Percentiles rank a stretch among this genome's conserved stretches.
These are phyloP conservation scores for Dendrocincla fuliginosa DNA, from an alignment of 2,797 vertebrate genomes.

Conservation along the genomic window DNA sequence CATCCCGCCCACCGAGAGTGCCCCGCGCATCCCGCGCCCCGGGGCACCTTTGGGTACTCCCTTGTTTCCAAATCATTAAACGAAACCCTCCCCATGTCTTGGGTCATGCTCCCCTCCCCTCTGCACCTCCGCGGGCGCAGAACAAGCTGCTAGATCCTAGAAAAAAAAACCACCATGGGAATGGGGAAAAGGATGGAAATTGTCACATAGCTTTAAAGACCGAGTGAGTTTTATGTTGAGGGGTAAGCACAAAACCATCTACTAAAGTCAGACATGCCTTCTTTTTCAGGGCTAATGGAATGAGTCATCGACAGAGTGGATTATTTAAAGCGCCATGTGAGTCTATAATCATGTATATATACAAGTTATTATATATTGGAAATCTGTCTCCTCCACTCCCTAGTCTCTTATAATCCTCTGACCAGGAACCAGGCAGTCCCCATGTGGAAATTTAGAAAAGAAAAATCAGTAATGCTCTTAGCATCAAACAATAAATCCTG, in stretches of 20 bases:
- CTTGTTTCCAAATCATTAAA: no score
- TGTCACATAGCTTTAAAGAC: slow-evolving; percentile 53
- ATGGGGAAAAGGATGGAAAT: background rate
- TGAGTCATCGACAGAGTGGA: slow-evolving; percentile 85
- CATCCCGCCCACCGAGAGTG: background rate
- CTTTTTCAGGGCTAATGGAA: slow-evolving; percentile 83
- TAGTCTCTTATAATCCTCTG: slow-evolving; percentile 86
- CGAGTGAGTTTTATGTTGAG: slow-evolving; percentile 78
- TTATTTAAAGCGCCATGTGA: slow-evolving; percentile 86
- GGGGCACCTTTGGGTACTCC: background rate
- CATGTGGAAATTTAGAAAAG: slow-evolving; percentile 84
- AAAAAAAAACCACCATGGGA: background rate
- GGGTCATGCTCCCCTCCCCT: no score
- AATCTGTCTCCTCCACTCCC: slow-evolving; percentile 90
- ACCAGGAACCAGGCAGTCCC: slow-evolving; percentile 81
- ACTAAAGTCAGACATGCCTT: slow-evolving; percentile 76
- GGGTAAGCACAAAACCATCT: slow-evolving; percentile 79
- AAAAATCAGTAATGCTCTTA: slow-evolving; percentile 93
- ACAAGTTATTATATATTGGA: slow-evolving; percentile 93
- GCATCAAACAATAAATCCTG: slow-evolving; percentile 91
- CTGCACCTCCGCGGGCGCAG: background rate
- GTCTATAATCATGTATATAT: slow-evolving; percentile 92
- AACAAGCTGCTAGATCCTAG: background rate
- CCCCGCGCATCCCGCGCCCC: background rate
- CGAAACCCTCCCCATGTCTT: background rate